Base-by-base conservation (phyloP, 1,140 invertebrate genomes). In the Gerris buenoi region DNA sequence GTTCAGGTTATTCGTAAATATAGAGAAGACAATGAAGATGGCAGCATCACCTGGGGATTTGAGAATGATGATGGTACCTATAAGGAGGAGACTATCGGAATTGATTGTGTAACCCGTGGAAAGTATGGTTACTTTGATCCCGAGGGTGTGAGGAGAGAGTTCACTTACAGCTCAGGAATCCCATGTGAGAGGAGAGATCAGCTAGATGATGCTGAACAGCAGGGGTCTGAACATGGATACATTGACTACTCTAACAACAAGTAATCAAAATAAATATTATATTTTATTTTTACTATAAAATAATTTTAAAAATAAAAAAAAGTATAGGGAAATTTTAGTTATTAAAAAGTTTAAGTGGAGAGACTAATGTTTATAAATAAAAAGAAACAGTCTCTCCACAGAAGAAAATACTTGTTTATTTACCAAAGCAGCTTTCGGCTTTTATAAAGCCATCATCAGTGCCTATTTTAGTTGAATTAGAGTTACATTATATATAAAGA, bases 31-130 rank as follows among this genome's bases (percentile, higher is more conserved):
- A 89, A 90, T 72, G 79, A 84, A 56, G 89, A 91, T 70, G 89
- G 89, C 3, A 89, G 85, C 69, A 91, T 91, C 66, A 88, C 87
- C 0, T 91, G 89, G 89, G 89, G 89, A 63, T 91, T 87, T 73
- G 88, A 90, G 78, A 91, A 90, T 73, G 88, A 90, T 67, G 87
- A 88, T 72, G 86, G 86, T 15, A 82, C 82, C 1, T 89, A 86
- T 74, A 91, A 91, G 73, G 89, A 91, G 74, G 89, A 91, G 76
- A 83, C 84, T 3, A 88, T 90, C 71, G 89, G 89, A 64, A 79
- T 83, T 18, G 88, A 91, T 73, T 91, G 89, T 74, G 80, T 91
- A 57, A 90, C 88, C 2, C 77, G 86, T 33, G 89, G 89, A 59
- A 89, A 88, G 73, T 91, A 90, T 72, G 89, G 89, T 27, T 65